Base-by-base conservation (phyloP, 2,113 vertebrate genomes). In the Ceratotherium simum region DNA sequence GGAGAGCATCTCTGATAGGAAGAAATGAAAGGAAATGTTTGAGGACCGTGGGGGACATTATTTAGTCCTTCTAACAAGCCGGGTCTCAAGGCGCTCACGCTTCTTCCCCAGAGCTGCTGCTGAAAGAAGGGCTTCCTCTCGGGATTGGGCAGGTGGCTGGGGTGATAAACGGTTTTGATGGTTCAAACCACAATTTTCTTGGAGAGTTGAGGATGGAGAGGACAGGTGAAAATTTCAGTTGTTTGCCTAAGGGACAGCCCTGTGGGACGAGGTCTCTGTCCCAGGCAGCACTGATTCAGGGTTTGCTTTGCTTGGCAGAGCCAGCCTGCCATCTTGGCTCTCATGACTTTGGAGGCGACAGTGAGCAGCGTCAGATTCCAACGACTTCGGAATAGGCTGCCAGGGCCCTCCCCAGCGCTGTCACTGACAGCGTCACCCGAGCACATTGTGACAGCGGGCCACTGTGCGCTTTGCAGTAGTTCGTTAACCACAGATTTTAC, bases 401-500 rank as follows among this genome's bases (percentile, higher is more conserved):
- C 97, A 36, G 73, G 97, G 9, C 98, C 99, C 69, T 94, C 0
- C 98, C 98, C 39, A 96, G 98, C 51, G 98, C 94, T 33, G 85
- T 98, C 69, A 98, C 98, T 90, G 98, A 98, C 5, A 96, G 96
- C 17, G 36, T 99, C 97, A 98, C 99, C 0, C 70, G 69, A 60
- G 98, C 98, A 6, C 97, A 98, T 91, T 97, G 99, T 48, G 98
- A 99, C 48, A 95, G 98, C 0, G 98, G 98, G 46, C 48, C 99
- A 5, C 65, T 98, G 72, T 98, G 97, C n/a, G 95, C 98, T 79
- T 54, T 98, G 93, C 99, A 98, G 91, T 99, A 99, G 90, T 99
- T 99, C 82, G 62, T 98, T 93, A 99, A 99, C 98, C 99, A 98
- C 39, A 98, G 95, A 86, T 99, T 98, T 98, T 99, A 99, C 92